phyloP scores from a whole-genome alignment of 1,140 invertebrate genomes.

The Leptinotarsa texana region DNA sequence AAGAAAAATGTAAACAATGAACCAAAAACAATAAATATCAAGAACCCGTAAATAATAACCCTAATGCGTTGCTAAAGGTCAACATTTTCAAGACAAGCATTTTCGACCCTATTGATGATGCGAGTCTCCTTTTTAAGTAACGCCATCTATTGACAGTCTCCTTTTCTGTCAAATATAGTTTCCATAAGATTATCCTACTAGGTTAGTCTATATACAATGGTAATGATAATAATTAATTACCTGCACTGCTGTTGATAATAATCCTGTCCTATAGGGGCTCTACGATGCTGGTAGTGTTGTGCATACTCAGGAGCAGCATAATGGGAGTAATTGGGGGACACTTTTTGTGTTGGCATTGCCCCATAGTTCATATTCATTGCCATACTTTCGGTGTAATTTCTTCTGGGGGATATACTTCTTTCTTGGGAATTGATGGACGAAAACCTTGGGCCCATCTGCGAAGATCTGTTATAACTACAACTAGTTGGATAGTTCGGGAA shows the following conservation, averaged over 20 bases:
- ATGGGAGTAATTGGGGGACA: slow-evolving; percentile 37
- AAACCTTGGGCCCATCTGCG: slow-evolving; percentile 34
- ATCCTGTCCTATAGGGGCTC: slow-evolving; percentile 35
- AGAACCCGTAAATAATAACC: no score
- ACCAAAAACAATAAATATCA: no score
- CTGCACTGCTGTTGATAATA: slow-evolving; percentile 39
- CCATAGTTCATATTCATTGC: slow-evolving; percentile 38
- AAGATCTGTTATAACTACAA: slow-evolving; percentile 40
- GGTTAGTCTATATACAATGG: no score
- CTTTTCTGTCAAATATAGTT: no score
- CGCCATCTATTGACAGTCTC: no score
- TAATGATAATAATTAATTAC: slow-evolving; percentile 25
- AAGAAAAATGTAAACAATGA: no score
- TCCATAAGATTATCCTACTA: no score
- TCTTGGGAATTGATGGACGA: slow-evolving; percentile 31
- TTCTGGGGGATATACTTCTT: slow-evolving; percentile 41
- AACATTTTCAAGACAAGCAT: no score
- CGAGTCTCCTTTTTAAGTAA: no score
- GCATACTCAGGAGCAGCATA: slow-evolving; percentile 48
- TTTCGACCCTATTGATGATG: no score
- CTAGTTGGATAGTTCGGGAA: slow-evolving; percentile 37
- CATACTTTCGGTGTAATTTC: slow-evolving; percentile 36
- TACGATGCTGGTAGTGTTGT: slow-evolving; percentile 52
- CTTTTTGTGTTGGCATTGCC: slow-evolving; percentile 38
- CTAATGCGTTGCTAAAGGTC: no score